Evolutionary conservation across 1,140 invertebrate species (phyloP).

Genomic region (Drosophila nebulosa): DNA sequence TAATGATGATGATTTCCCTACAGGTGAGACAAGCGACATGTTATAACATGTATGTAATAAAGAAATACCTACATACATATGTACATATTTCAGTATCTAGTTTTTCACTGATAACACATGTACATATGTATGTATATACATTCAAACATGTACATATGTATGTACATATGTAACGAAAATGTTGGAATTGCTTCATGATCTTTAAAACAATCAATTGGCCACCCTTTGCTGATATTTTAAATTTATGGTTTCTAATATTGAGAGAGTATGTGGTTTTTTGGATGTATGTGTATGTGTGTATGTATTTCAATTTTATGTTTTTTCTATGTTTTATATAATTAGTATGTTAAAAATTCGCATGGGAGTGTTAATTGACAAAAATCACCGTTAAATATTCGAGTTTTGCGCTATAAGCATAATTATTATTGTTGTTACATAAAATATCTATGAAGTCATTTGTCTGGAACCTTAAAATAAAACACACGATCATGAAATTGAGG

Average conservation of each 20-base stretch:
- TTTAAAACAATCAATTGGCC: too few species aligned
- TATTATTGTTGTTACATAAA: slow-evolving; percentile 28
- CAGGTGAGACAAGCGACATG: slow-evolving; percentile 30
- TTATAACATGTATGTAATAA: not conserved
- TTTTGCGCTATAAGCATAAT: slow-evolving; percentile 39
- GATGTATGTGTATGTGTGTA: not conserved
- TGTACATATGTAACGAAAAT: not conserved
- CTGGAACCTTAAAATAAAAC: not conserved
- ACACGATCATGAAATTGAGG: slow-evolving; percentile 10
- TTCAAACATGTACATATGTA: not conserved
- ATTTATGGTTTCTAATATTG: too few species aligned
- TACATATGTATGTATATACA: not conserved
- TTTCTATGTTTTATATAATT: slow-evolving; percentile 25
- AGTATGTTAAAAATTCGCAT: slow-evolving; percentile 65
- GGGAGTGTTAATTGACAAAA: slow-evolving; percentile 56
- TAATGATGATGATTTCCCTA: slow-evolving; percentile 21
- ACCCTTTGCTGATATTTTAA: too few species aligned
- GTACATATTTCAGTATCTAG: not conserved
- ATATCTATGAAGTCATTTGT: slow-evolving; percentile 1
- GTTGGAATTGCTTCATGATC: too few species aligned
- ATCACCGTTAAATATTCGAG: slow-evolving; percentile 53
- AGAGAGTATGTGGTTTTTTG: too few species aligned
- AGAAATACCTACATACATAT: not conserved
- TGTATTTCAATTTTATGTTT: not conserved
- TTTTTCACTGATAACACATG: not conserved